Evolutionary conservation across 2,888 invertebrate genomes (phyloP).

Genomic region (Callyntrura guangdongensis): DNA sequence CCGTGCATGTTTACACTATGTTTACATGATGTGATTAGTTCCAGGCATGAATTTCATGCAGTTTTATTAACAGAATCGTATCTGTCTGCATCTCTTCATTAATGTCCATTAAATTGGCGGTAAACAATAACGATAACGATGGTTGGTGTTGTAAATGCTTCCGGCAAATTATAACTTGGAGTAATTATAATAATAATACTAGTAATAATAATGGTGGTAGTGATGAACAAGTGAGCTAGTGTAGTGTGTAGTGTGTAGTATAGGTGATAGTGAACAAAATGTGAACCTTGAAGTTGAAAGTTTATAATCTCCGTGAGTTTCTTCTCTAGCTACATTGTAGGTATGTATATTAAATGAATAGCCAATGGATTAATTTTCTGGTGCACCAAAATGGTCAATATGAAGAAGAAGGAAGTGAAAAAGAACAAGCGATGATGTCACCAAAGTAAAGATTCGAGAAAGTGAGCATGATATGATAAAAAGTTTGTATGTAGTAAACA

Average conservation of each 20-base stretch:
- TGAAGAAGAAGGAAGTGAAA: not conserved
- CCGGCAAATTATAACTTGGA: not conserved
- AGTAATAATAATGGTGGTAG: constrained; percentile 25
- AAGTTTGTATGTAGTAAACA: too few relatives aligned
- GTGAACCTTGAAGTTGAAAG: not conserved
- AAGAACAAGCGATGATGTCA: constrained; percentile 12
- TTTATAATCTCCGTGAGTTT: not conserved
- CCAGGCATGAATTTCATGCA: constrained; percentile 15
- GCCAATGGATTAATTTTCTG: not conserved
- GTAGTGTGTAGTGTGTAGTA: constrained; percentile 28
- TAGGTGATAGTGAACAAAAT: not conserved
- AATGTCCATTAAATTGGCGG: not conserved
- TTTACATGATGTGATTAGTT: constrained; percentile 43
- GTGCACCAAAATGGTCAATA: constrained; percentile 6
- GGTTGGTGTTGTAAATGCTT: not conserved
- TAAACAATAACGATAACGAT: not conserved
- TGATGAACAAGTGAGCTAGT: constrained; percentile 36
- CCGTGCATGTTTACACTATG: not conserved
- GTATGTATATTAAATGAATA: not conserved
- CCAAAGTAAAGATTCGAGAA: not conserved
- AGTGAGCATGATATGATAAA: not conserved
- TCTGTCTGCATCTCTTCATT: not conserved
- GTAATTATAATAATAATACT: constrained; percentile 6
- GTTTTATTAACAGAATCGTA: not conserved
- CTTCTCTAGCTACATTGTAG: not conserved